A percentile compares a stretch with the other conserved stretches of the same genome.
phyloP scores from a whole-genome alignment of 2,797 vertebrate genomes.

The Cygnus olor region DNA sequence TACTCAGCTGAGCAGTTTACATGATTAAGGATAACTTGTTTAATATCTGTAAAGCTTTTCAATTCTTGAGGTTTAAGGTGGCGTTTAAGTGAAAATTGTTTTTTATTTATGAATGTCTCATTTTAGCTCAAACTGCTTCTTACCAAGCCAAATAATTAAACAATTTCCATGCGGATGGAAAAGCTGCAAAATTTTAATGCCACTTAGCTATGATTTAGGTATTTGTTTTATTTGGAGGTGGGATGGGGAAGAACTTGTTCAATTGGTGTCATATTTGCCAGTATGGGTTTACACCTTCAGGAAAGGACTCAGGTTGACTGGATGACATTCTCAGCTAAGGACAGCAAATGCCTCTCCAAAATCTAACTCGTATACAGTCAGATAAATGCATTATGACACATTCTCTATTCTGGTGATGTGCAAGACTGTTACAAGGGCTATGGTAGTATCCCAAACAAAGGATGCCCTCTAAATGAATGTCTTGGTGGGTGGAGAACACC shows the following conservation, averaged over 20 bases:
- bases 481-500: rapidly evolving
- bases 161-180: neutral
- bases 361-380: neutral
- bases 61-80: neutral
- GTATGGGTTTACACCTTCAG: neutral
- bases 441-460: neutral
- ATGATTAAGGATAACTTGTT: neutral
- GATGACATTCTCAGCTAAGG: neutral
- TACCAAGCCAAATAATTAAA: neutral
- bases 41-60: neutral
- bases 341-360: neutral
- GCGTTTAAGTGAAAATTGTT: neutral
- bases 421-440: neutral
- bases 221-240: neutral
- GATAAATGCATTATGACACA: neutral
- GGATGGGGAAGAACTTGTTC: neutral
- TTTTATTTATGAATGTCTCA: neutral
- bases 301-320: neutral
- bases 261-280: neutral
- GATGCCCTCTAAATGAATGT: neutral
- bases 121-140: neutral
- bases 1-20: neutral
- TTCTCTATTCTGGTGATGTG: neutral
- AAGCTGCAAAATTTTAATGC: neutral
- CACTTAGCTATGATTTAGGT: neutral